These are phyloP conservation scores for Neodiprion pinetum DNA, from an alignment of 1,140 invertebrate species.

Conservation along the genomic window DNA sequence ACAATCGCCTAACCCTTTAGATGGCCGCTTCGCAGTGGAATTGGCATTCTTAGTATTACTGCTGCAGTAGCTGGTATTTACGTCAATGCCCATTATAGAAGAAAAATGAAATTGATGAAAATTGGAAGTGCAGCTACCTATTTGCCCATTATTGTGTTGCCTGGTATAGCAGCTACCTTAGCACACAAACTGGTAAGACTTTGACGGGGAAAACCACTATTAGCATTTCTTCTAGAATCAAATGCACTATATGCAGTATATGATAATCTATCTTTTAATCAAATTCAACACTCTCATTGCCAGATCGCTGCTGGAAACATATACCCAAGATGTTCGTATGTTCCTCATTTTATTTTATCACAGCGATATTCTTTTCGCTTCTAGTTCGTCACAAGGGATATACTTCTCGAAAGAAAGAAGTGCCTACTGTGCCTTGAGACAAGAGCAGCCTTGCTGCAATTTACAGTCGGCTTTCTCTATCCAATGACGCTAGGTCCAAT, in stretches of 20 bases:
- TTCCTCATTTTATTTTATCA: no score
- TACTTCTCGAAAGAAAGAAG: slow-evolving; percentile 51
- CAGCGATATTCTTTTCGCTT: slow-evolving; percentile 25
- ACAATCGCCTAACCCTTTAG: slow-evolving; percentile 21
- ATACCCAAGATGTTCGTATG: no score
- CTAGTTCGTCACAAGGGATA: slow-evolving; percentile 56
- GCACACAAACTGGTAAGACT: slow-evolving; percentile 37
- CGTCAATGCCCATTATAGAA: slow-evolving; percentile 42
- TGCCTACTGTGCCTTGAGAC: slow-evolving; percentile 63
- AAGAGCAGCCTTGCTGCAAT: slow-evolving; percentile 50
- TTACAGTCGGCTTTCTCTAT: slow-evolving; percentile 47
- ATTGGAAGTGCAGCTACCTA: slow-evolving; percentile 32
- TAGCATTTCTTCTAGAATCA: neutral
- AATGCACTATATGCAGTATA: no score
- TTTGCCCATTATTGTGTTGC: slow-evolving; percentile 17
- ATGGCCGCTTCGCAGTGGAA: slow-evolving; percentile 35
- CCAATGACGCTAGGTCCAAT: slow-evolving; percentile 58
- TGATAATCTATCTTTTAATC: no score
- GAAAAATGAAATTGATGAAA: slow-evolving; percentile 40
- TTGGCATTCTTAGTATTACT: slow-evolving; percentile 1
- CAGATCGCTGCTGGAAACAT: no score
- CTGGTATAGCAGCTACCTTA: slow-evolving; percentile 13
- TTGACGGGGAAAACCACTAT: slow-evolving; percentile 8
- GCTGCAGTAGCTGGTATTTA: slow-evolving; percentile 19
- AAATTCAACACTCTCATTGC: no score